Percentiles rank a stretch among this genome's conserved stretches.
These are phyloP conservation scores for Hydractinia symbiolongicarpus DNA, from an alignment of 30 jellyfish, hydroid and myxozoan species.

Conservation along the genomic window DNA sequence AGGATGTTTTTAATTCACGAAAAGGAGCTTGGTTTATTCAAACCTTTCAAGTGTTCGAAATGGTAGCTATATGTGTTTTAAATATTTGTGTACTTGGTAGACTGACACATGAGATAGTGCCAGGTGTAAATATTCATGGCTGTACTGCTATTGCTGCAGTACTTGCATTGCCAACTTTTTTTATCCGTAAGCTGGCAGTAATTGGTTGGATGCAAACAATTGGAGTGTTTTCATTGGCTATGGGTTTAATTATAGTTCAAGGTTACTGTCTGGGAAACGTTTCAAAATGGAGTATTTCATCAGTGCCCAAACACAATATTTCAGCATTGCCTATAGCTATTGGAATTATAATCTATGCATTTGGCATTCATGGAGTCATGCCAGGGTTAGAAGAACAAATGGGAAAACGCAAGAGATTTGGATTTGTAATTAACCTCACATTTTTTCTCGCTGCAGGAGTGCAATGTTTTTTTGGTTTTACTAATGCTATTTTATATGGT, in stretches of 20 bases:
- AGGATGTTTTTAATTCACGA: slow-evolving; percentile 49
- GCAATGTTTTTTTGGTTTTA: slow-evolving; percentile 48
- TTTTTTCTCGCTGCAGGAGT: slow-evolving; percentile 35
- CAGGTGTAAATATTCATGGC: slow-evolving; percentile 37
- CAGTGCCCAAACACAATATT: slow-evolving; percentile 36
- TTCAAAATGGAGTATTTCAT: slow-evolving; percentile 36
- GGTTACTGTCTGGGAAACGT: slow-evolving; percentile 56
- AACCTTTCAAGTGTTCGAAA: slow-evolving; percentile 49
- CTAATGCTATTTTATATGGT: slow-evolving; percentile 78
- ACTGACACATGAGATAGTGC: slow-evolving; percentile 59
- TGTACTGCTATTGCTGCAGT: slow-evolving; percentile 85
- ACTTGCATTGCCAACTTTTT: slow-evolving; percentile 76
- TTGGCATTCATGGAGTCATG: slow-evolving; percentile 80
- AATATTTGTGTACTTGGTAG: slow-evolving; percentile 79
- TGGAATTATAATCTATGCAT: slow-evolving; percentile 67
- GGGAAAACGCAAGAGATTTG: slow-evolving; percentile 67
- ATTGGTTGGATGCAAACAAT: slow-evolving; percentile 87
- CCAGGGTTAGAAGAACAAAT: slow-evolving; percentile 95
- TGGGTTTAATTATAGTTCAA: slow-evolving; percentile 56
- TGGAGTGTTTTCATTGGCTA: slow-evolving; percentile 56
- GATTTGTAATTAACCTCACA: slow-evolving; percentile 42
- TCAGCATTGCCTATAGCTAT: slow-evolving; percentile 62
- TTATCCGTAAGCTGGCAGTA: slow-evolving; percentile 47
- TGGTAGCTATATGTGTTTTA: slow-evolving; percentile 69
- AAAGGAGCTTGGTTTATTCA: slow-evolving; percentile 54